Conservation (phyloP, 1,140 invertebrate species). For the Anthonomus grandis region DNA sequence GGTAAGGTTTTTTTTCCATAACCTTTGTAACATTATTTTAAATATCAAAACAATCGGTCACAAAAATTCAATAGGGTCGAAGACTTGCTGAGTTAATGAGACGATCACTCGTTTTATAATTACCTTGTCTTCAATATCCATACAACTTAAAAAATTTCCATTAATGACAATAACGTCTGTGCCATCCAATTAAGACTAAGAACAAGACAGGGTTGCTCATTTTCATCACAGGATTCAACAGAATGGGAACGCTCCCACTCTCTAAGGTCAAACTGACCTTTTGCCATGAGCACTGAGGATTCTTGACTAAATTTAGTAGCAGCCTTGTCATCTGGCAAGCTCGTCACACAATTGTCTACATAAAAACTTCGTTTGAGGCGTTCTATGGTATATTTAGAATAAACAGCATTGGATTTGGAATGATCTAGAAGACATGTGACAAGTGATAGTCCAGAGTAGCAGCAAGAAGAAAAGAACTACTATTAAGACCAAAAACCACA, state of each 20-base stretch:
- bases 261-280: slow-evolving; percentile 5
- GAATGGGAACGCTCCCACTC: no score
- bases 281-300: background rate
- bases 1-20: slow-evolving; percentile 22
- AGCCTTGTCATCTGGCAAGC: background rate
- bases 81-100: slow-evolving; percentile 28
- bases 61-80: slow-evolving; percentile 33
- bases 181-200: background rate
- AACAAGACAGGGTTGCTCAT: background rate
- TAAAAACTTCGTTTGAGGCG: slow-evolving; percentile 9
- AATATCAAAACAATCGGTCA: slow-evolving; percentile 26
- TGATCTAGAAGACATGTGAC: background rate
- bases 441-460: slow-evolving; percentile 11
- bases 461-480: slow-evolving; percentile 42
- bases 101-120: slow-evolving; percentile 32
- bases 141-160: background rate
- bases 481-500: no score
- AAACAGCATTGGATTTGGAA: background rate
- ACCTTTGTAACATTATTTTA: slow-evolving; percentile 27
- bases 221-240: slow-evolving; percentile 1
- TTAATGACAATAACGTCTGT: background rate
- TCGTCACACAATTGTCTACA: slow-evolving; percentile 20
- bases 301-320: slow-evolving; percentile 1
- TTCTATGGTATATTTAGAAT: background rate
- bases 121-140: background rate